Conservation (phyloP, 1,140 invertebrate species). For the Globodera ellingtonae region DNA sequence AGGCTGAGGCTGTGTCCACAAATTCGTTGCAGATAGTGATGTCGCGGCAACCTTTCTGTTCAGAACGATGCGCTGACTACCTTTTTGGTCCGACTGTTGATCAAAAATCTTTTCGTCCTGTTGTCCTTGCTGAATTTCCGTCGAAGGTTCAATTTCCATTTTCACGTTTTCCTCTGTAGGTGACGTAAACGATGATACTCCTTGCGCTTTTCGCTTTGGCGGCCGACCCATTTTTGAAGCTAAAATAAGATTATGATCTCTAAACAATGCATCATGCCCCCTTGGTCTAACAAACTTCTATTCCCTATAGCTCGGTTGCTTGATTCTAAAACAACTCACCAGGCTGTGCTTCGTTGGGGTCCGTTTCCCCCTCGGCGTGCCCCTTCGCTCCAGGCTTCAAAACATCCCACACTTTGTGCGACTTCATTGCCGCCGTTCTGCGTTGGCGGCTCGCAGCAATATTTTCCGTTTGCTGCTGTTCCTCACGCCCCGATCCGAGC, state of each 20-base stretch:
- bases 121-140: neutral
- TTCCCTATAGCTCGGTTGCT: neutral
- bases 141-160: neutral
- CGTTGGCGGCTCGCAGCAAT: slow-evolving; percentile 15
- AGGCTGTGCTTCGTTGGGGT: neutral
- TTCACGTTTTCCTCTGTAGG: neutral
- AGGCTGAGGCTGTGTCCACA: slow-evolving; percentile 14
- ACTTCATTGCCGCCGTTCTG: slow-evolving; percentile 29
- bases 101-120: neutral
- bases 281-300: neutral
- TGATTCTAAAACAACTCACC: neutral
- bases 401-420: slow-evolving; percentile 23
- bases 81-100: neutral
- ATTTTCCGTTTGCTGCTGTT: neutral
- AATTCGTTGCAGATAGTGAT: neutral
- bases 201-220: neutral
- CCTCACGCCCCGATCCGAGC: slow-evolving; percentile 13
- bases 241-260: neutral
- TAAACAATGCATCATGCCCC: no score
- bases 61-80: neutral
- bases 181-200: neutral
- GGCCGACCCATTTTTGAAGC: neutral
- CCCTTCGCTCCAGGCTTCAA: slow-evolving; percentile 20
- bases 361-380: slow-evolving; percentile 20
- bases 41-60: slow-evolving; percentile 13